phyloP scores from a whole-genome alignment of 2,888 invertebrate species.

The Taenaris catops region DNA sequence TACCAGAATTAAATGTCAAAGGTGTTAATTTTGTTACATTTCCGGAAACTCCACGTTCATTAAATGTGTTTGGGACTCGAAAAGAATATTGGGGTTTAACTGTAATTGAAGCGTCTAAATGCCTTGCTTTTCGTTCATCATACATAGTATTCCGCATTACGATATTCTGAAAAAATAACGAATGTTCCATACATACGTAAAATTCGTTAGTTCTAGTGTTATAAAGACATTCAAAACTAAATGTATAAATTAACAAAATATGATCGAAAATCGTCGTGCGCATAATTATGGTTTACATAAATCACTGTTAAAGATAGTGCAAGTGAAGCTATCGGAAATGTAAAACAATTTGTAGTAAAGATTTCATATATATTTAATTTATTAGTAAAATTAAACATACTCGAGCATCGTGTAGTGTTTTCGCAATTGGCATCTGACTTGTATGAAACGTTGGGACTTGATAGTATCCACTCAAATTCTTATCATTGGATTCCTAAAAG shows the following conservation, averaged over 20 bases:
- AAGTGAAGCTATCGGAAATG: no score
- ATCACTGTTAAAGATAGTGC: no score
- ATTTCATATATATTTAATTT: background rate
- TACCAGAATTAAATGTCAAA: constrained; percentile 35
- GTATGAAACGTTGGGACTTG: constrained; percentile 47
- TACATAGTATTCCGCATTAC: constrained; percentile 43
- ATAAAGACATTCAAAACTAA: no score
- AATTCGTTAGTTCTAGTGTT: background rate
- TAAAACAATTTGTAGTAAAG: no score
- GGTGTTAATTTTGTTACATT: constrained; percentile 29
- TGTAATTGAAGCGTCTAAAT: constrained; percentile 37
- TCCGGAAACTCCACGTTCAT: constrained; percentile 20
- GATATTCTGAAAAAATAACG: constrained; percentile 30
- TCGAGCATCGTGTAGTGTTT: constrained; percentile 53
- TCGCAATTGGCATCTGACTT: constrained; percentile 47
- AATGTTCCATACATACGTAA: no score
- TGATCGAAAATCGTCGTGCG: no score
- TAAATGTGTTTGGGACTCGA: constrained; percentile 24
- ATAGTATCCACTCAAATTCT: constrained; percentile 24
- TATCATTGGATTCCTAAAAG: constrained; percentile 34
- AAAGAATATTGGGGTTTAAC: constrained; percentile 40
- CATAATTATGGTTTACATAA: no score
- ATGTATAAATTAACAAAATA: no score
- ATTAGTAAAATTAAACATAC: constrained; percentile 29
- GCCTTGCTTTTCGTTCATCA: constrained; percentile 36